Percentiles rank a stretch among this genome's conserved stretches.
phyloP scores from a whole-genome alignment of 1,140 invertebrate species.

The Ridgeia piscesae region DNA sequence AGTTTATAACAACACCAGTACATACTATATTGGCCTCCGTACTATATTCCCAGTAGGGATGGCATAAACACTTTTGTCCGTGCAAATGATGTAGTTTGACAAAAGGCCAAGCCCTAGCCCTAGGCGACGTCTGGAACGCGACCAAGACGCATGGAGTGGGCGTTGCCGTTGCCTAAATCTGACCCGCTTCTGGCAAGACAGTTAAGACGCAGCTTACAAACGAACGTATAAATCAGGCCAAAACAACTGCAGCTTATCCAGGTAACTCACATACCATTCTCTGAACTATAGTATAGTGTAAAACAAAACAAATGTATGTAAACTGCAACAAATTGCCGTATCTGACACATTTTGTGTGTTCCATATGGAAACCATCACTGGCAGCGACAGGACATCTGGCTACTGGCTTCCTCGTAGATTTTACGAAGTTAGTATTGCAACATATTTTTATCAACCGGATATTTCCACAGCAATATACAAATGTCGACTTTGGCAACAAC shows the following conservation, averaged over 20 bases:
- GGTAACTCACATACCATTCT: not conserved
- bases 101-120: not conserved
- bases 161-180: constrained; percentile 3
- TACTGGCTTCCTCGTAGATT: not conserved
- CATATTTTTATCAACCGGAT: not conserved
- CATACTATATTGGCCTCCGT: no score
- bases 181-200: not conserved
- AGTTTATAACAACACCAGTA: not conserved
- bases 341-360: not conserved
- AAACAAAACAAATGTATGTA: not conserved
- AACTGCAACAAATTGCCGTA: not conserved
- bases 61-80: not conserved
- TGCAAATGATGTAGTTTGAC: not conserved
- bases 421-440: not conserved
- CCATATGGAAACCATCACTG: not conserved
- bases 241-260: not conserved
- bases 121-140: not conserved
- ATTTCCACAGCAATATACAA: not conserved
- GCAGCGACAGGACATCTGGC: not conserved
- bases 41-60: not conserved
- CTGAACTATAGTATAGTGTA: not conserved
- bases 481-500: not conserved
- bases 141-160: not conserved
- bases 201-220: not conserved
- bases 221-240: not conserved